phyloP scores from a whole-genome alignment of 2,888 invertebrate genomes.

The Lycaena phlaeas region DNA sequence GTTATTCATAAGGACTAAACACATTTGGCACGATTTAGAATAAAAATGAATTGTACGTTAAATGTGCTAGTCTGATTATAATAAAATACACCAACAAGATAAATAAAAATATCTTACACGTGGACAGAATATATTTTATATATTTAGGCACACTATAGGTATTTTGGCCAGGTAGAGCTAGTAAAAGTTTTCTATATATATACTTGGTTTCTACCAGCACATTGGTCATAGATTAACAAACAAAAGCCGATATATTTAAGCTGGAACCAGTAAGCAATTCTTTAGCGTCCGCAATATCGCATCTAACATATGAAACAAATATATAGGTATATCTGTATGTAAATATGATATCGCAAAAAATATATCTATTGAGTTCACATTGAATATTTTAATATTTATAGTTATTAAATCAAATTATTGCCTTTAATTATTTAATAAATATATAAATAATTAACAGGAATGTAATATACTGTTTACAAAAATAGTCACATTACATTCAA shows the following conservation, averaged over 20 bases:
- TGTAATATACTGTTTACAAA: constrained; percentile 6
- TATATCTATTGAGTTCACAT: not conserved
- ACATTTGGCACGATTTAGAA: not conserved
- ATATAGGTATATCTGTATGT: not conserved
- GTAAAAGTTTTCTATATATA: no score
- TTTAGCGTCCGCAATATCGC: not conserved
- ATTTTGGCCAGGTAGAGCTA: no score
- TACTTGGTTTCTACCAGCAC: no score
- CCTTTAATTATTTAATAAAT: not conserved
- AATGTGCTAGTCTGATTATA: not conserved
- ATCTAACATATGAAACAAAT: not conserved
- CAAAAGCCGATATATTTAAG: not conserved
- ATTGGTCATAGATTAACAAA: no score
- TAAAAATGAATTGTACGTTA: not conserved
- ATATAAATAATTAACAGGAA: constrained; percentile 5
- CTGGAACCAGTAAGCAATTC: not conserved
- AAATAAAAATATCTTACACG: not conserved
- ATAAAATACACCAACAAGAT: not conserved
- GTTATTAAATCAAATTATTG: not conserved
- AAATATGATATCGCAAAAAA: not conserved
- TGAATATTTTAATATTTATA: not conserved
- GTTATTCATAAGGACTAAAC: not conserved
- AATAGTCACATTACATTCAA: not conserved
- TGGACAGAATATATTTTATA: not conserved
- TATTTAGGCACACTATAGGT: no score